Base-by-base conservation (phyloP, 92 coral and sea anemone species). In the Ricordea florida region DNA sequence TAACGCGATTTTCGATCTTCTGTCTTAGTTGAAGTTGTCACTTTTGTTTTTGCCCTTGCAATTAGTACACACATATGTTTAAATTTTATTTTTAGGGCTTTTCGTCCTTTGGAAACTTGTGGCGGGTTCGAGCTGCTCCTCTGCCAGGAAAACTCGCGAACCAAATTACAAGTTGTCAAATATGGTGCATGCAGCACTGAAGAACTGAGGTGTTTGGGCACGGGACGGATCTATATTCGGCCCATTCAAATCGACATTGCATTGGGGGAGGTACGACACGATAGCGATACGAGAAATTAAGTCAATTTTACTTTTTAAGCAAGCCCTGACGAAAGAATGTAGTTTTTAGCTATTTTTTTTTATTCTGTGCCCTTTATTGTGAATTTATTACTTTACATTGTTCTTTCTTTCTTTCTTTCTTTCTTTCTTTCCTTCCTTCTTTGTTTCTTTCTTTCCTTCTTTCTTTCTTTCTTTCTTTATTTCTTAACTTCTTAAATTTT, bases 181-280 rank as follows among this genome's bases (percentile, higher is more conserved):
- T 74, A 62, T 40, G 90, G 87, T 21, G 38, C 52, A 9, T 78
- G 85, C 69, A 24, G 52, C 57, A 66, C 90, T 4, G 86, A 70
- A 21, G 81, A 85, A 21, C 36, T 85, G 4, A 70, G 74, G 52
- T 78, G 78, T 24, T 52, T 64, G 50, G 86, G 90, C 23, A 69
- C 81, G 27, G 90, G 90, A 20, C 38, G 90, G 61, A 57, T 85
- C 26, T 85, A 85, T 40, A 38, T 85, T 7, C 48, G 86, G 35
- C 90, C 90, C 30, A 56, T 85, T 18, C 85, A 85, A 62, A 53
- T 46, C 24, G 83, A 78, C 43, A 77, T 84, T 11, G 34, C 55
- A 15, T 47, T 78, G 11, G 67, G 62, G 22, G n/a, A n/a, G n/a
- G n/a, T n/a, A n/a, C n/a, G n/a, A n/a, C n/a, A n/a, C n/a, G n/a